These are phyloP conservation scores for Aptenodytes patagonicus DNA, from an alignment of 2,113 vertebrate genomes.

Conservation along the genomic window DNA sequence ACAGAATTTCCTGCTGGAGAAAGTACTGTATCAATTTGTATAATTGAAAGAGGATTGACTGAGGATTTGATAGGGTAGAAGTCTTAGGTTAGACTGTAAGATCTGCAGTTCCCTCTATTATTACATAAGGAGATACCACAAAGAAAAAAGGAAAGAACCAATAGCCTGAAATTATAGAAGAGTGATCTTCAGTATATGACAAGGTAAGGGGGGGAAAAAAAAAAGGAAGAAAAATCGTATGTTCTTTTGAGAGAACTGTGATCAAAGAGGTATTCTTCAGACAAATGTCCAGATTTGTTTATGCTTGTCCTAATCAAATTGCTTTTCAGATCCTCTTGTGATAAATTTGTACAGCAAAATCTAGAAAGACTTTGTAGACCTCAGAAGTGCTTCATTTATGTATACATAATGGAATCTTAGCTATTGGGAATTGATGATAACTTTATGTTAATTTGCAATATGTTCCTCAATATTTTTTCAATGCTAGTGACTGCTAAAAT, in stretches of 20 bases:
- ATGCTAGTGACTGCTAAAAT: slow-evolving; percentile 16
- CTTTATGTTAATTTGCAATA: slow-evolving; percentile 68
- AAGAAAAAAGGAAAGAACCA: background rate
- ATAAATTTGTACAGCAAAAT: background rate
- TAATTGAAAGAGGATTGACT: background rate
- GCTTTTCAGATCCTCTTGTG: background rate
- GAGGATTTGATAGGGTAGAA: background rate
- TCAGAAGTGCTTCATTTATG: slow-evolving; percentile 49
- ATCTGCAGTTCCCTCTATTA: background rate
- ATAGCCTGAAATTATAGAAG: background rate
- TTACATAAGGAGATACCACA: background rate
- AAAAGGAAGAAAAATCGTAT: background rate
- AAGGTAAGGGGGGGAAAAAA: background rate
- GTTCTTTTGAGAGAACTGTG: background rate
- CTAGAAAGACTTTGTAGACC: slow-evolving; percentile 1
- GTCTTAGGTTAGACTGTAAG: background rate
- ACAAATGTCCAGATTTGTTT: background rate
- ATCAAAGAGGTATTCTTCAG: background rate
- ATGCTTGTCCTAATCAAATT: background rate
- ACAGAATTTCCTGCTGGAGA: background rate
- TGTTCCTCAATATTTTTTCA: slow-evolving; percentile 37
- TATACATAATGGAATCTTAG: slow-evolving; percentile 60
- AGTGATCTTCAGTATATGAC: background rate
- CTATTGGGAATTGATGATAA: slow-evolving; percentile 45
- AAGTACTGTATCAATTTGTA: background rate